Base-by-base conservation (phyloP, 2,888 invertebrate genomes). In the Toxonevra muliebris region DNA sequence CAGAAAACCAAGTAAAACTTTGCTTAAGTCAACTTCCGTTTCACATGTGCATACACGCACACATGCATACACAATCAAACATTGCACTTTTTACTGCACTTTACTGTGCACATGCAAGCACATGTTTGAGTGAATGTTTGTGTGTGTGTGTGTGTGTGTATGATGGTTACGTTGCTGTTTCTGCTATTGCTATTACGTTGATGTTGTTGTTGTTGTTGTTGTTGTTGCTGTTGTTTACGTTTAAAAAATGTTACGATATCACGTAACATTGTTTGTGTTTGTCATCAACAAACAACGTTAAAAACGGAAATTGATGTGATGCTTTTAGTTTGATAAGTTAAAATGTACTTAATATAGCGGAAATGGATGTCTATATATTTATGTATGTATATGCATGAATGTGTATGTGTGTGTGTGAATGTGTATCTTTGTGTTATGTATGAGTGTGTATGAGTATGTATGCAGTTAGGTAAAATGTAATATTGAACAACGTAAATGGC, bases 261-360 rank as follows among this genome's bases (percentile, higher is more conserved):
- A 48, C 48, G 48, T 48, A 48, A 48, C 48, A n/a, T 48, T 20
- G 55, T 54, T 69, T 69, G 66, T 66, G 65, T 68, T 68, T 64
- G 66, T 65, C 66, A 66, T 66, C 63, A 68, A 62, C 70, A 70
- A 70, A 70, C 64, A 70, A 65, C 68, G 61, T 68, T 68, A 66
- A 70, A 68, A 70, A 70, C 60, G 61, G 66, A 66, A 66, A 66
- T 66, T 66, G 66, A 66, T 61, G 66, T 61, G 66, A 66, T 66
- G 61, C 61, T 61, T 66, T 61, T 61, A 66, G 57, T 66, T 66
- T 66, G 66, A 66, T 66, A 66, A 66, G 61, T 61, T 66, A 20
- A 66, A 66, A 57, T 66, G 61, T 54, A 54, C 54, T 55, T 60
- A 55, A 66, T 43, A 60, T 55, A 43, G 54, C 61, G 48, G 60